phyloP scores from a whole-genome alignment of 2,797 vertebrate species.

The Craterocephalus amniculus region DNA sequence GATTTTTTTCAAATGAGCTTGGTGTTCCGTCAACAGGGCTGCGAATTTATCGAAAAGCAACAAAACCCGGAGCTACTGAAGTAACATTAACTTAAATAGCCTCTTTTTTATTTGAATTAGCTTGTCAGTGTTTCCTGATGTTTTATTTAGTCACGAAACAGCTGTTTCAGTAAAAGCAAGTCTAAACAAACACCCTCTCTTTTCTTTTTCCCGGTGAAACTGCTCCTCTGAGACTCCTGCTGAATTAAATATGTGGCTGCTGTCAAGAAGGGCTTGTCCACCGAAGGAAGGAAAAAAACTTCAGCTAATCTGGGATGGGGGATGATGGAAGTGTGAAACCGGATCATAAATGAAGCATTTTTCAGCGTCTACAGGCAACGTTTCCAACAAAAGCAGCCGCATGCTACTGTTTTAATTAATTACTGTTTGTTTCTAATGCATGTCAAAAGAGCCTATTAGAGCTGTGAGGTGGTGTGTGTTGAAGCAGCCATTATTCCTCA shows the following conservation, averaged over 20 bases:
- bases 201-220: constrained; percentile 14
- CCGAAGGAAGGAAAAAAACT: constrained; percentile 1
- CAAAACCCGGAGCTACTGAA: constrained; percentile 33
- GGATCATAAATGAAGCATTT: constrained; percentile 10
- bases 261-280: constrained; percentile 9
- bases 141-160: constrained; percentile 39
- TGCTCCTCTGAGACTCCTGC: constrained; percentile 33
- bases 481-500: constrained; percentile 46
- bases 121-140: constrained; percentile 38
- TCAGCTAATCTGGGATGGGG: background rate
- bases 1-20: constrained; percentile 28
- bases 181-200: constrained; percentile 44
- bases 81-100: constrained; percentile 32
- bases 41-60: constrained; percentile 26
- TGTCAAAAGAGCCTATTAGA: constrained; percentile 35
- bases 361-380: constrained; percentile 11
- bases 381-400: constrained; percentile 7
- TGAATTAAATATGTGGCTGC: constrained; percentile 44
- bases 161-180: constrained; percentile 25
- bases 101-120: constrained; percentile 33
- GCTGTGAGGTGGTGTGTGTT: constrained; percentile 2
- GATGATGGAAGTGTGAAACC: background rate
- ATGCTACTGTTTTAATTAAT: constrained; percentile 23
- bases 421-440: constrained; percentile 37
- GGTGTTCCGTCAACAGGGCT: constrained; percentile 18